Evolutionary conservation across 2,797 vertebrate species (phyloP).

Genomic region (Labroides dimidiatus): DNA sequence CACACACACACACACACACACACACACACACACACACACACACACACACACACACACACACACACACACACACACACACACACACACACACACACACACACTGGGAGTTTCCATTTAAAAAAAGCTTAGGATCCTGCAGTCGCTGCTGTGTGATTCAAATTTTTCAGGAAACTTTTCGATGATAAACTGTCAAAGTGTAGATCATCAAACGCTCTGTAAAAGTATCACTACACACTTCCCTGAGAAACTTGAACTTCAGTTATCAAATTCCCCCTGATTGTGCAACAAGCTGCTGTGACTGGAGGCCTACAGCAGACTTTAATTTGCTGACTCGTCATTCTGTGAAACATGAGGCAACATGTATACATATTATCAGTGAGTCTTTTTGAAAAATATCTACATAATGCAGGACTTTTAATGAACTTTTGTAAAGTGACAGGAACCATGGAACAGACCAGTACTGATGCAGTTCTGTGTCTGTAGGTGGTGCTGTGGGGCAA

Average conservation of each 20-base stretch:
- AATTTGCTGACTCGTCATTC: conserved; percentile 14
- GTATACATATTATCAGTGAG: neutral
- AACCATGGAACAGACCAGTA: neutral
- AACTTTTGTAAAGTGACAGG: no score
- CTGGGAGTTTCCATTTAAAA: conserved; percentile 57
- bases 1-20: no score
- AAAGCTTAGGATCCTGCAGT: conserved; percentile 28
- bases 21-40: conserved; percentile 11
- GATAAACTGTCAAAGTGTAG: neutral
- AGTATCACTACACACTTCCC: neutral
- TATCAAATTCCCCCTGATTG: neutral
- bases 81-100: conserved; percentile 9
- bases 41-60: no score
- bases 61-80: no score
- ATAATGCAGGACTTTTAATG: neutral
- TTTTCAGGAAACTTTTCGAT: conserved; percentile 54
- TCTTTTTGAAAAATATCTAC: neutral
- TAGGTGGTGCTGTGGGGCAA: conserved; percentile 85
- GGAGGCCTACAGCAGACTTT: neutral
- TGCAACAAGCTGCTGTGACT: neutral
- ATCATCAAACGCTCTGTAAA: neutral
- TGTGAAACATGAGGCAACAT: neutral
- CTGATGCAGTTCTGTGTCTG: conserved; percentile 38
- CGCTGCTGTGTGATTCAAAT: conserved; percentile 58
- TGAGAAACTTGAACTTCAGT: neutral